A percentile compares a stretch with the other conserved stretches of the same genome.
These are phyloP conservation scores for Drosophila biarmipes DNA, from an alignment of 1,140 invertebrate species.

Conservation along the genomic window DNA sequence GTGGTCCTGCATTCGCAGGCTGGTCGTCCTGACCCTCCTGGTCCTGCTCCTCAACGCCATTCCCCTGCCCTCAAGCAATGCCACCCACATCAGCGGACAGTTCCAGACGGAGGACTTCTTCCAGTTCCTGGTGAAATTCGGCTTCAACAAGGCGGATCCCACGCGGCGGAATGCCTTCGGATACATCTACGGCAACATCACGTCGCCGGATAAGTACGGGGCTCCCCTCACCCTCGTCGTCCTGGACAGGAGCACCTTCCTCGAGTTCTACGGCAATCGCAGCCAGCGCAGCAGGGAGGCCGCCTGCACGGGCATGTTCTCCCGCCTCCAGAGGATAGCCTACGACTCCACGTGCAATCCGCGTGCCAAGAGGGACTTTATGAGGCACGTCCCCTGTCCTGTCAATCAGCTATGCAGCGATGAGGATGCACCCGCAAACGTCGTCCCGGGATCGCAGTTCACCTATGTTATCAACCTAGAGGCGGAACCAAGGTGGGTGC, in stretches of 20 bases:
- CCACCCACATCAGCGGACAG: conserved; percentile 85
- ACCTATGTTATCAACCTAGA: conserved; percentile 96
- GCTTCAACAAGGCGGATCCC: conserved; percentile 97
- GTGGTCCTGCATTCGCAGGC: conserved; percentile 32
- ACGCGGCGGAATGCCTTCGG: conserved; percentile 90
- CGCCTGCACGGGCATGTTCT: conserved; percentile 94
- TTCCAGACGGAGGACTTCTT: conserved; percentile 92
- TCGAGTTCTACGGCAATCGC: conserved; percentile 93
- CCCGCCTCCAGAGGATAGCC: conserved; percentile 91
- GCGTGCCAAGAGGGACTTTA: conserved; percentile 92
- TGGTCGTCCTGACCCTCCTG: conserved; percentile 20
- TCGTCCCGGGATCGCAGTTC: conserved; percentile 95
- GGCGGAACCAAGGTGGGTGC: conserved; percentile 92
- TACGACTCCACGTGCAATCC: conserved; percentile 92
- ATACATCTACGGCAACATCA: conserved; percentile 98
- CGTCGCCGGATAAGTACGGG: conserved; percentile 88
- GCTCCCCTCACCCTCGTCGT: conserved; percentile 93
- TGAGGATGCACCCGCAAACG: conserved; percentile 93
- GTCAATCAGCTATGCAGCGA: conserved; percentile 91
- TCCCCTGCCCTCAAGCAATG: conserved; percentile 17
- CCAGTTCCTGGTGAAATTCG: conserved; percentile 96
- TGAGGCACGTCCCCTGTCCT: conserved; percentile 94
- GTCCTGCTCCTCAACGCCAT: conserved; percentile 14
- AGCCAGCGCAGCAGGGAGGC: conserved; percentile 76
- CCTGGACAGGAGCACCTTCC: conserved; percentile 93